Evolutionary conservation across 2,113 vertebrate genomes (phyloP).

Genomic region (Dissostichus mawsoni): DNA sequence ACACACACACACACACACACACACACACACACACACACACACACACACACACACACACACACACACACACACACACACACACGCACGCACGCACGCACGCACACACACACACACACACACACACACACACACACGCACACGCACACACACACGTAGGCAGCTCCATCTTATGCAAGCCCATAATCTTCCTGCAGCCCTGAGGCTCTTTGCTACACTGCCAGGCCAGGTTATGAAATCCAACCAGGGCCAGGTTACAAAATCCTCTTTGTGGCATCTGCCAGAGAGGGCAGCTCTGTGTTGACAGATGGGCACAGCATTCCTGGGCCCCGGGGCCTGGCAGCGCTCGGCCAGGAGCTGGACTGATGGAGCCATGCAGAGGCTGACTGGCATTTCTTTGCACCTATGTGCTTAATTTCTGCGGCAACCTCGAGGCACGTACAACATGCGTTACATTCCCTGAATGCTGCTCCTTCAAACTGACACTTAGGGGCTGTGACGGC

Average conservation of each 20-base stretch:
- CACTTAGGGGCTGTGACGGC: conserved; percentile 63
- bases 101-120: conserved; percentile 19
- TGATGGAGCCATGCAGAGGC: conserved; percentile 65
- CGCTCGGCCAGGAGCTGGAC: conserved; percentile 74
- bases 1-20: too few species aligned
- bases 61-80: conserved; percentile 13
- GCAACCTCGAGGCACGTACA: conserved; percentile 81
- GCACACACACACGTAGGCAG: conserved; percentile 34
- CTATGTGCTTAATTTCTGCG: conserved; percentile 85
- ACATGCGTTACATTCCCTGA: conserved; percentile 74
- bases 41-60: too few species aligned
- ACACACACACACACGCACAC: conserved; percentile 20
- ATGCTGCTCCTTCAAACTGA: conserved; percentile 72
- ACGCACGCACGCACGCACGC: conserved; percentile 23
- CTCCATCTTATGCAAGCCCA: conserved; percentile 53
- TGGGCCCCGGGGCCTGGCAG: conserved; percentile 68
- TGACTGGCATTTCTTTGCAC: conserved; percentile 84
- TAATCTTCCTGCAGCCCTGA: conserved; percentile 49
- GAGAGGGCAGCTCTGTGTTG: conserved; percentile 79
- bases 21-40: too few species aligned
- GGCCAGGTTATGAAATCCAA: conserved; percentile 81
- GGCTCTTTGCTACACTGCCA: conserved; percentile 48
- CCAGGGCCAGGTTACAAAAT: conserved; percentile 78
- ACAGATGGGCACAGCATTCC: conserved; percentile 87
- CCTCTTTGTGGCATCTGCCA: conserved; percentile 80